phyloP scores from a whole-genome alignment of 2,888 invertebrate species.

The Malthinus seriepunctatus region DNA sequence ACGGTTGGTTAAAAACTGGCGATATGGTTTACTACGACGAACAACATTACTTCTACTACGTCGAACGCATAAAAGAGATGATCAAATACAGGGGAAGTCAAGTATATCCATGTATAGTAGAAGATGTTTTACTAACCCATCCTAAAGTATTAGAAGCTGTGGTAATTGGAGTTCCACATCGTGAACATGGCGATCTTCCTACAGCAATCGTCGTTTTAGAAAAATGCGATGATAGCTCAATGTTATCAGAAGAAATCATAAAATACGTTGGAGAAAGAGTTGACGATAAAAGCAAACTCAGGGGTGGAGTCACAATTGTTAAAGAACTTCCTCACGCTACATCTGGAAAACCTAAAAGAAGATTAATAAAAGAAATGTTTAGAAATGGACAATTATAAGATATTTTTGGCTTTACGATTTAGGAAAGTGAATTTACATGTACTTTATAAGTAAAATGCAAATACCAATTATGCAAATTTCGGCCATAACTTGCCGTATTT shows the following conservation, averaged over 20 bases:
- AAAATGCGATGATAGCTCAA: slow-evolving; percentile 1
- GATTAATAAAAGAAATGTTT: slow-evolving; percentile 12
- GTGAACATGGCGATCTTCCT: slow-evolving; percentile 70
- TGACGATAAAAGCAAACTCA: slow-evolving; percentile 29
- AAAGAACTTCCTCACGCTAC: slow-evolving; percentile 29
- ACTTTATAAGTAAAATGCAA: no score
- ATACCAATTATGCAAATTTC: no score
- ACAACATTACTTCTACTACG: slow-evolving; percentile 52
- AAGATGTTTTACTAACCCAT: slow-evolving; percentile 69
- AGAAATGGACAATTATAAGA: background rate
- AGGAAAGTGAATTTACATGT: no score
- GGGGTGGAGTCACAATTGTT: slow-evolving; percentile 32
- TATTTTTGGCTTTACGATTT: no score
- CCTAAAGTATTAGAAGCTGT: slow-evolving; percentile 76
- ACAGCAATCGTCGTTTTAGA: slow-evolving; percentile 64
- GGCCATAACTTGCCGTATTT: no score
- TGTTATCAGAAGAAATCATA: slow-evolving; percentile 29
- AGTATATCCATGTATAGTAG: slow-evolving; percentile 78
- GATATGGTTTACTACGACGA: slow-evolving; percentile 57
- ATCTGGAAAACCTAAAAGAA: slow-evolving; percentile 27
- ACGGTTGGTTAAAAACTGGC: slow-evolving; percentile 57
- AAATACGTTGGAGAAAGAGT: slow-evolving; percentile 31
- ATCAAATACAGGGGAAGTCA: slow-evolving; percentile 57
- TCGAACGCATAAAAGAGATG: slow-evolving; percentile 56
- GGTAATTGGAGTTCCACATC: slow-evolving; percentile 75